These are phyloP conservation scores for Habrosyne pyritoides DNA, from an alignment of 2,888 invertebrate genomes.

Conservation along the genomic window DNA sequence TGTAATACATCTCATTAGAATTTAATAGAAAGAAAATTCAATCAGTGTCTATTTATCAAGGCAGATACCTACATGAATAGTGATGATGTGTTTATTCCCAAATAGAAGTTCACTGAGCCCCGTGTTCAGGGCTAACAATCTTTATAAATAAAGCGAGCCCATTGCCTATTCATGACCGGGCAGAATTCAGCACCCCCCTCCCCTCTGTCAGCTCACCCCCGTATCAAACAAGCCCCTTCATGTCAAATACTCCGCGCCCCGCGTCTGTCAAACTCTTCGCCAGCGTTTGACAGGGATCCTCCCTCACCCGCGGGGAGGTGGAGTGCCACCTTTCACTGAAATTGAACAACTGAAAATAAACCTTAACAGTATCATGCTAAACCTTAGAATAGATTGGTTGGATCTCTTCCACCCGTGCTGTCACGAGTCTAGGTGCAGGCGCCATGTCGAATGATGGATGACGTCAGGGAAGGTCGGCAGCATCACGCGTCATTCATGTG, in stretches of 20 bases:
- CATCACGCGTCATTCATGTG: conserved; percentile 84
- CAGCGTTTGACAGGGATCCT: conserved; percentile 83
- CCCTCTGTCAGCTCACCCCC: conserved; percentile 71
- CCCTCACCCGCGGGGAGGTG: conserved; percentile 77
- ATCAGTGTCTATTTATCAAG: conserved; percentile 16
- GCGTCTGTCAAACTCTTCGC: conserved; percentile 84
- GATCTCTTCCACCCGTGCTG: conserved; percentile 57
- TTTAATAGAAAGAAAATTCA: conserved; percentile 22
- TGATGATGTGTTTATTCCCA: conserved; percentile 69
- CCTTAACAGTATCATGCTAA: conserved; percentile 28
- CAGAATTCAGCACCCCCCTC: conserved; percentile 73
- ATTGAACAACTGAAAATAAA: conserved; percentile 24
- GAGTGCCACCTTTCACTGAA: conserved; percentile 66
- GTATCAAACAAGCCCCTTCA: conserved; percentile 84
- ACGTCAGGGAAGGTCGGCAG: conserved; percentile 82
- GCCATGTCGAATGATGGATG: conserved; percentile 83
- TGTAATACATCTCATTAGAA: neutral
- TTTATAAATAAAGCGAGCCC: conserved; percentile 83
- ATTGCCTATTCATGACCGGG: conserved; percentile 84
- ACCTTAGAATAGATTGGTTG: conserved; percentile 32
- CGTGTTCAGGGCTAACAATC: conserved; percentile 73
- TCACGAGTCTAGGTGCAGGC: conserved; percentile 82
- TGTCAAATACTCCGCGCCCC: conserved; percentile 83
- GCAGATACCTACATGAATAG: conserved; percentile 50
- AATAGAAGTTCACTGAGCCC: conserved; percentile 72